These are phyloP conservation scores for Diglossa cyanea DNA, from an alignment of 2,797 vertebrate species.

Conservation along the genomic window DNA sequence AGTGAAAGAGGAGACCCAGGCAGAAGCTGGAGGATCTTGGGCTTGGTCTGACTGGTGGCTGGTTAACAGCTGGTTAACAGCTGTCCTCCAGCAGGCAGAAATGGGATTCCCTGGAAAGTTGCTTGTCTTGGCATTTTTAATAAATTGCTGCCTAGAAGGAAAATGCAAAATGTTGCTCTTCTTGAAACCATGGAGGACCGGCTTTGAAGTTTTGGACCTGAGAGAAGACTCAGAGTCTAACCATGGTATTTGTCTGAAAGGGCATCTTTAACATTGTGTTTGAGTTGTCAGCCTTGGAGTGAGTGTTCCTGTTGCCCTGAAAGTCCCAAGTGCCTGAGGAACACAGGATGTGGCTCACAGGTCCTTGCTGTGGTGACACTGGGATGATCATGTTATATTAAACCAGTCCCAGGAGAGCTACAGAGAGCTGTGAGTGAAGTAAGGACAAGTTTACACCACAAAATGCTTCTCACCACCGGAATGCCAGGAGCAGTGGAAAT, in stretches of 20 bases:
- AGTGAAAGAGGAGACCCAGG: neutral
- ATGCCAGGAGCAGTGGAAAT: constrained; percentile 1
- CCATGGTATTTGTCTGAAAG: neutral
- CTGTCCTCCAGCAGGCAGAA: neutral
- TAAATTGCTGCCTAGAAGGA: neutral
- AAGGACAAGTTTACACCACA: neutral
- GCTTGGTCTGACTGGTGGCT: neutral
- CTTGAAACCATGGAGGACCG: neutral
- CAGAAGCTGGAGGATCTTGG: neutral
- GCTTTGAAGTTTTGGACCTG: neutral
- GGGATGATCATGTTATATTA: neutral
- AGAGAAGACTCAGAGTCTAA: neutral
- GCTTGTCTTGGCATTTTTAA: neutral
- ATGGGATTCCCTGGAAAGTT: neutral
- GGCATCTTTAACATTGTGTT: neutral
- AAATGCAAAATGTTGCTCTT: neutral
- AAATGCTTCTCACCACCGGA: neutral
- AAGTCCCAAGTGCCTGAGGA: neutral
- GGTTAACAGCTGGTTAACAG: neutral
- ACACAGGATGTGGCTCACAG: constrained; percentile 1
- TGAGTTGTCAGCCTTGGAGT: neutral
- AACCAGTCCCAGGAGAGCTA: neutral
- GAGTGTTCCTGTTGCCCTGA: neutral
- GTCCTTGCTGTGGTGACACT: neutral
- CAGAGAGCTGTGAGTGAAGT: neutral